Evolutionary conservation across 2,888 invertebrate genomes (phyloP), one percentile per base, ranked within the genome.

Genomic region (Eurois occulta): DNA sequence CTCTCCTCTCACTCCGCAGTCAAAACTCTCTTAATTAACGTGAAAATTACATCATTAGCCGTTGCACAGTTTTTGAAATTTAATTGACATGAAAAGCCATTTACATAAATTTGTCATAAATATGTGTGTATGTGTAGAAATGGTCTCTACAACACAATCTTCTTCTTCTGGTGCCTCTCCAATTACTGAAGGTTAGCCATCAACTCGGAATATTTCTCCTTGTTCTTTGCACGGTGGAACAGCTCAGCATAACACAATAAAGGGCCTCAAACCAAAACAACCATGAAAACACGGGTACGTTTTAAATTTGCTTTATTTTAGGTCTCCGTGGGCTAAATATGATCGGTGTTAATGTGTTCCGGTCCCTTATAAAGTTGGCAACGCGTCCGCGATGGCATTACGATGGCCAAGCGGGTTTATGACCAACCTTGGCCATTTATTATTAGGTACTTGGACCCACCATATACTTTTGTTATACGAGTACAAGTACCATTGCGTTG

Each of bases 391-490:
- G 78, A 83, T 77, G 75, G 69, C 77, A 64, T 81, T 72, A 69
- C 65, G 55, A 48, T 35, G 77, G 71, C 35, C 46, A 69, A 69
- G 78, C 69, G 58, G 60, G 68, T 85, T 87, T 87, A 87, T 43
- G 81, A 52, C 55, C 72, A 85, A 66, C 86, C 81, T 88, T 88
- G 86, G 82, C 75, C 86, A 87, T 88, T 87, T 86, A 79, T 88
- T 87, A 86, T 85, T 80, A 73, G 74, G 76, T 64, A 72, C 70
- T 58, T 70, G 43, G 72, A 87, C 88, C 79, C 75, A 80, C 72
- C 87, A 82, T 78, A 82, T 76, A 77, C 69, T 71, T 75, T 67
- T 73, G 70, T 76, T 76, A 71, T 69, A 83, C 60, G 52, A 71
- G 71, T 28, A 83, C 60, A 58, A 71, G 71, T 28, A 67, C 72